Conservation (phyloP, 2,888 invertebrate species). For the Drosophila gaucha region DNA sequence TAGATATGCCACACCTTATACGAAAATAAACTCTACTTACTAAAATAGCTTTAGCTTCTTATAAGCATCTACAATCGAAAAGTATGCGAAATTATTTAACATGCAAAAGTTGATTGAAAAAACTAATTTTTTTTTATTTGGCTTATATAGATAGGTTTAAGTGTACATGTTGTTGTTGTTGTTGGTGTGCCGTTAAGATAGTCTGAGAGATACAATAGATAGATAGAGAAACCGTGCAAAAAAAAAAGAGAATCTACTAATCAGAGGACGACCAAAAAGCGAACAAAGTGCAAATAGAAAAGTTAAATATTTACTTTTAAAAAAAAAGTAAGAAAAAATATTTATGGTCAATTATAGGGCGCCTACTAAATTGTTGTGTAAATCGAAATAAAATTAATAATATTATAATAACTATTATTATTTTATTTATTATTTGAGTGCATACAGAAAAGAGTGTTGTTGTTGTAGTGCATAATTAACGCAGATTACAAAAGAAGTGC, state of each 20-base stretch:
- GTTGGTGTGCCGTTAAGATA: constrained; percentile 37
- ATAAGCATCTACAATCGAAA: constrained; percentile 32
- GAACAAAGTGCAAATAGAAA: constrained; percentile 42
- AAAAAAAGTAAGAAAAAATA: constrained; percentile 15
- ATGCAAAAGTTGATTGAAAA: constrained; percentile 42
- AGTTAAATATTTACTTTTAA: constrained; percentile 22
- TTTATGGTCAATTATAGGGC: constrained; percentile 16
- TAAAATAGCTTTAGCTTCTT: constrained; percentile 10
- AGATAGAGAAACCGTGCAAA: constrained; percentile 6
- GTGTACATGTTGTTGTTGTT: constrained; percentile 28
- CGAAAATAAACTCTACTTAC: constrained; percentile 23
- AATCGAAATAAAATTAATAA: constrained; percentile 32
- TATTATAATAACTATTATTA: constrained; percentile 28
- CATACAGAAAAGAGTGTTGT: constrained; percentile 38
- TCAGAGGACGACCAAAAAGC: constrained; percentile 46
- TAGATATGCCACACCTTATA: constrained; percentile 14
- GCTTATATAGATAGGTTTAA: constrained; percentile 21
- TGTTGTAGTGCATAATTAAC: constrained; percentile 21
- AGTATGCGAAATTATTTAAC: constrained; percentile 18
- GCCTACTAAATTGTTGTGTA: constrained; percentile 44
- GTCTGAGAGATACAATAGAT: constrained; percentile 1
- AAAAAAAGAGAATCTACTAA: constrained; percentile 15
- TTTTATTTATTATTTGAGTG: constrained; percentile 25
- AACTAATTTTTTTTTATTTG: constrained; percentile 7
- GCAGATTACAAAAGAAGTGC: constrained; percentile 39